Evolutionary conservation across 1,140 invertebrate genomes (phyloP).

Genomic region (Octopus bimaculoides): DNA sequence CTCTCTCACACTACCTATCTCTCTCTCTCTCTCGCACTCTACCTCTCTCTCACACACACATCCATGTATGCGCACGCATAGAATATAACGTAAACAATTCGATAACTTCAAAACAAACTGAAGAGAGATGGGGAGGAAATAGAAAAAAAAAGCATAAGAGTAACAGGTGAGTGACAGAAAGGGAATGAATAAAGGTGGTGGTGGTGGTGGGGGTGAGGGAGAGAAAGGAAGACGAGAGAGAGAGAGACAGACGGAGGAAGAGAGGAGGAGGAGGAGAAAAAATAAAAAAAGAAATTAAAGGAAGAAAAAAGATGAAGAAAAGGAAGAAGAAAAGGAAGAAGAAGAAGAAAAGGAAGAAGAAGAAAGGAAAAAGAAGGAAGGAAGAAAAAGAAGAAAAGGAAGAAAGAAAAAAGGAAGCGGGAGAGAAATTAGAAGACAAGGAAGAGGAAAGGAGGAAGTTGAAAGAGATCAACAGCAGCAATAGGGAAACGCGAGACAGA

Average conservation of each 20-base stretch:
- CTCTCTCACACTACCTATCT: too few relatives aligned
- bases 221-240: conserved; percentile 5
- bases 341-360: conserved; percentile 12
- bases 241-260: not conserved
- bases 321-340: conserved; percentile 15
- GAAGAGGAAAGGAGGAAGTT: too few relatives aligned
- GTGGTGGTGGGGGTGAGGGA: not conserved
- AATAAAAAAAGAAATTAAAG: conserved; percentile 19
- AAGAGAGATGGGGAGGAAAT: not conserved
- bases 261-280: not conserved
- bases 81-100: not conserved
- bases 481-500: too few relatives aligned
- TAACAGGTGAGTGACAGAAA: not conserved
- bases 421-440: too few relatives aligned
- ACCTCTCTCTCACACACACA: not conserved
- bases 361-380: conserved; percentile 12
- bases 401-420: conserved; percentile 7
- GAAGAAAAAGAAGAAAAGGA: conserved; percentile 15
- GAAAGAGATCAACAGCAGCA: too few relatives aligned
- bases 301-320: not conserved
- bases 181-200: not conserved
- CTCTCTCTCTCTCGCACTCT: too few relatives aligned
- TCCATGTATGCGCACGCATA: not conserved
- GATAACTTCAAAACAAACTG: not conserved
- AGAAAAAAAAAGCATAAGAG: not conserved